Evolutionary conservation across 2,797 vertebrate genomes (phyloP).

Genomic region (Lates japonicus): DNA sequence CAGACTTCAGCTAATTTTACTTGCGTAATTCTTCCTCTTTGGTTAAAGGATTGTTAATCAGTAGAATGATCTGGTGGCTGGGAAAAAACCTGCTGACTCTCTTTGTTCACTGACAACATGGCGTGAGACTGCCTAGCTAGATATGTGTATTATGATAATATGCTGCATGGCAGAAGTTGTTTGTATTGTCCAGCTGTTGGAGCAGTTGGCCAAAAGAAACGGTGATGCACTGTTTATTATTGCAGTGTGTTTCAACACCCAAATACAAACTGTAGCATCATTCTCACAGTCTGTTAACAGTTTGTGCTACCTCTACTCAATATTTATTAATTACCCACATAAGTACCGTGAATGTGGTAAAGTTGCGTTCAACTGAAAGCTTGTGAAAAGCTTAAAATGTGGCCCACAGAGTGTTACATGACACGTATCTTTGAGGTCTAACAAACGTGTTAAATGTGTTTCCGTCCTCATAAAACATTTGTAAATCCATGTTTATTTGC

Average conservation of each 20-base stretch:
- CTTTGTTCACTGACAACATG: neutral
- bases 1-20: constrained; percentile 9
- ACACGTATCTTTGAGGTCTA: neutral
- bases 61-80: constrained; percentile 35
- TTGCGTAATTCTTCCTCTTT: constrained; percentile 12
- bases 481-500: neutral
- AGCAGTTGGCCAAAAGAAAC: neutral
- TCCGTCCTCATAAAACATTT: neutral
- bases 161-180: neutral
- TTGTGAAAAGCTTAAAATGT: neutral
- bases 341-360: neutral
- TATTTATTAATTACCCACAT: neutral
- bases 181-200: neutral
- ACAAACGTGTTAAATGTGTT: neutral
- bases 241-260: too few relatives aligned
- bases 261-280: neutral
- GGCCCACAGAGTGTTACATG: neutral
- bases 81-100: constrained; percentile 42
- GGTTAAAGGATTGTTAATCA: constrained; percentile 43
- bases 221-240: too few relatives aligned
- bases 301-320: neutral
- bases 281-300: neutral
- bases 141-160: neutral
- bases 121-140: too few relatives aligned
- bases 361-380: neutral